Percentiles rank a stretch among this genome's conserved stretches.
Conservation (phyloP, 2,888 invertebrate species). For the Sinopyrophorus schimmeli region DNA sequence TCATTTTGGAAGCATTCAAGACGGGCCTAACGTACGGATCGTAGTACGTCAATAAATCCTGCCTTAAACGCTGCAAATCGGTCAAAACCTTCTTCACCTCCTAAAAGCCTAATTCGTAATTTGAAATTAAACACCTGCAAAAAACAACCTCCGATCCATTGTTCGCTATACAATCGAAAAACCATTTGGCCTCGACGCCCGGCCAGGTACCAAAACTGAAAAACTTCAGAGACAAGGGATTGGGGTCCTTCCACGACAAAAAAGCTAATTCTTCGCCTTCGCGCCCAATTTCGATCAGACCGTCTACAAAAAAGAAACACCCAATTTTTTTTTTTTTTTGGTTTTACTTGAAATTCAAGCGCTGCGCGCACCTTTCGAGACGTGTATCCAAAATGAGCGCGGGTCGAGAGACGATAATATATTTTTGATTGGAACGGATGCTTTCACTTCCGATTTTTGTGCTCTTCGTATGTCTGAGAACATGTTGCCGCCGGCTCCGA, state of each 20-base stretch:
- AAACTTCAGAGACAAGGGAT: conserved; percentile 64
- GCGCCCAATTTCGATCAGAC: conserved; percentile 63
- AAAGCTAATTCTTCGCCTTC: conserved; percentile 65
- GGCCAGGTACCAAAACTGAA: conserved; percentile 73
- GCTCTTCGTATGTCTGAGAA: conserved; percentile 69
- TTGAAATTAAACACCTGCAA: conserved; percentile 34
- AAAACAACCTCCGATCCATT: background rate
- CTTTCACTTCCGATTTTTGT: conserved; percentile 62
- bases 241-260: conserved; percentile 62
- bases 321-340: background rate
- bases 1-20: conserved; percentile 38
- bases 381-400: conserved; percentile 68
- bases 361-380: conserved; percentile 58
- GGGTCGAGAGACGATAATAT: conserved; percentile 65
- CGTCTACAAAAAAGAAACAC: conserved; percentile 55
- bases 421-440: conserved; percentile 58
- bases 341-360: background rate
- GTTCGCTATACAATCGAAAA: conserved; percentile 73
- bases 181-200: conserved; percentile 68
- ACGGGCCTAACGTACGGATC: conserved; percentile 54
- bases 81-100: conserved; percentile 56
- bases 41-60: conserved; percentile 58
- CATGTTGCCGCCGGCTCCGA: conserved; percentile 72
- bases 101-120: conserved; percentile 46
- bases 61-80: conserved; percentile 58